Conservation (phyloP, 2,888 invertebrate species). For the Galerucella calmariensis region DNA sequence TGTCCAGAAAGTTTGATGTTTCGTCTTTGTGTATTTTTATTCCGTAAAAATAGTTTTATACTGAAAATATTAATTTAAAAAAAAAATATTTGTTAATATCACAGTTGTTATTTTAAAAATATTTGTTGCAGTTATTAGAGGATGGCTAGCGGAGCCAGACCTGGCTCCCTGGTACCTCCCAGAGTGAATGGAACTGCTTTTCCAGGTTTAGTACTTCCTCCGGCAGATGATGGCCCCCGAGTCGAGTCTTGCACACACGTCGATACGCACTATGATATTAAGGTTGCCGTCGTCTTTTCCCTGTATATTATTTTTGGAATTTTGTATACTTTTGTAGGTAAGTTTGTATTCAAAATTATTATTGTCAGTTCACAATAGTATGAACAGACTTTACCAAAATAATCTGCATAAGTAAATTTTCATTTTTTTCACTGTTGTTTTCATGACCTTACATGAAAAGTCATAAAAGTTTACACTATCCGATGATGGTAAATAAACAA, state of each 20-base stretch:
- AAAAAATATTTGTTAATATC: neutral
- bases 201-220: conserved; percentile 56
- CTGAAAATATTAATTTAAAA: too few species aligned
- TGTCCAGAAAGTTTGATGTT: too few species aligned
- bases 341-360: conserved; percentile 60
- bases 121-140: conserved; percentile 38
- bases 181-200: conserved; percentile 65
- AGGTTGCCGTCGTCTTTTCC: conserved; percentile 74
- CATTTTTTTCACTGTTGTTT: too few species aligned
- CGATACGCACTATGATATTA: conserved; percentile 74
- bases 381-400: too few species aligned
- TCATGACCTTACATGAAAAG: too few species aligned
- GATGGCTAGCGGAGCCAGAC: conserved; percentile 67
- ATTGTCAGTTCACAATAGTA: too few species aligned
- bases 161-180: conserved; percentile 69
- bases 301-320: conserved; percentile 84
- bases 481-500: too few species aligned
- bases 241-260: conserved; percentile 69
- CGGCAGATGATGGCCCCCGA: conserved; percentile 56
- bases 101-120: neutral
- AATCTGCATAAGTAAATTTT: too few species aligned
- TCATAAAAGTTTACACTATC: too few species aligned
- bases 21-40: too few species aligned
- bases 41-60: too few species aligned
- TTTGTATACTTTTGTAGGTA: conserved; percentile 86